Base-by-base conservation (phyloP, 2,797 vertebrate genomes). In the Vespertilio murinus region DNA sequence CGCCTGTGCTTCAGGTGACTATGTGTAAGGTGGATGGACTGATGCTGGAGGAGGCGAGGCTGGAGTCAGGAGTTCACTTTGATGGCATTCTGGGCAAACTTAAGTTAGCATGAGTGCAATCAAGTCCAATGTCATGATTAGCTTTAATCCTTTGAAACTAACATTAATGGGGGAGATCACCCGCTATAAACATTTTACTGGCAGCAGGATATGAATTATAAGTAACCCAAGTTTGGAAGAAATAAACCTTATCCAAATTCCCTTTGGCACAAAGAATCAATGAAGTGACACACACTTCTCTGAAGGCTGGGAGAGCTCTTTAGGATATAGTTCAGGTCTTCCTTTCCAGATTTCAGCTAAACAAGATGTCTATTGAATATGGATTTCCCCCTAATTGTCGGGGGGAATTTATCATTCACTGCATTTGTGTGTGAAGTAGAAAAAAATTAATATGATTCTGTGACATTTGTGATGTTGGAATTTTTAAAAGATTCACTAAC, bases 161-260 rank as follows among this genome's bases (percentile, higher is more conserved):
- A 80, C 1, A 8, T 89, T 89, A 93, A 88, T 75, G 59, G 70
- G 77, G 70, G 33, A 52, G 40, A 56, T 97, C 38, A 74, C 38
- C 38, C 75, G 45, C 59, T 96, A 35, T 88, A 90, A 93, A 88
- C 70, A 81, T 93, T 96, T 96, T 82, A 94, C 40, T 81, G 85
- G 70, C 56, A 95, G 92, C 69, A 83, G 80, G 56, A 79, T 94
- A 67, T 93, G 93, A 96, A 82, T 96, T 75, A 95, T 69, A 93
- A 79, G 94, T 85, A 81, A 69, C 67, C 25, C 2, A 80, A 49
- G 38, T 79, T 87, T 89, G 61, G 64, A 79, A 65, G 40, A 59
- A 83, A 61, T 0, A 90, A 40, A 59, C 35, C 4, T 81, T 80
- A 84, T 59, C 61, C 70, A 64, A 91, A 93, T 85, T 40, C 9